Base-by-base conservation (phyloP, 1,140 invertebrate genomes). In the Pseudomyrmex dendroicus region DNA sequence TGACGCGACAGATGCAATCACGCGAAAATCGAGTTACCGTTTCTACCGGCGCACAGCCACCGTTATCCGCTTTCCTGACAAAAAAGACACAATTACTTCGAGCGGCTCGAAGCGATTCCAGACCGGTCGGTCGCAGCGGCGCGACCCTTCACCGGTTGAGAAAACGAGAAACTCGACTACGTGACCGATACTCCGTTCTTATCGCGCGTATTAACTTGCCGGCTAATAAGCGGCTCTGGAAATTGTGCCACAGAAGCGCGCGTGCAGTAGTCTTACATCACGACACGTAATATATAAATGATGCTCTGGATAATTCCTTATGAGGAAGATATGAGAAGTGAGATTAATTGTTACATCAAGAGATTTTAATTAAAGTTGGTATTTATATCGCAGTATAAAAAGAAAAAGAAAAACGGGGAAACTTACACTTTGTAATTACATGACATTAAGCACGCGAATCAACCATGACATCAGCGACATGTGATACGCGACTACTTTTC, bases 91-190 rank as follows among this genome's bases (percentile, higher is more conserved):
- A 56, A 78, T 78, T 78, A 78, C 35, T 35, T 35, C 54, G 54
- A 80, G 1, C 46, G 66, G 4, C 44, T 78, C 54, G 76, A 59
- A 68, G 44, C 76, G 44, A 80, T 80, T 72, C 54, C 12, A 61
- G 66, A 78, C 52, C 44, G 64, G 44, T 70, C 35, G 44, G 35
- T 67, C 74, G 62, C 52, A 52, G 17, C 52, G 63, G 17, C 7
- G 54, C 76, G 76, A 70, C 64, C 76, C 44, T 70, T 78, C 76
- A 78, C 76, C 20, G n/a, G 52, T 80, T 59, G 54, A 72, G 66
- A 80, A 59, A 80, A 80, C 20, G 56, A 80, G 74, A 59, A 80
- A 80, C 12, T 70, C 5, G 56, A 13, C 54, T 72, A 59, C 66
- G 76, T 80, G 67, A 50, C 46, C 20, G 54, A 50, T 70, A 48